phyloP scores from a whole-genome alignment of 2,797 vertebrate genomes.

The Acipenser oxyrinchus region DNA sequence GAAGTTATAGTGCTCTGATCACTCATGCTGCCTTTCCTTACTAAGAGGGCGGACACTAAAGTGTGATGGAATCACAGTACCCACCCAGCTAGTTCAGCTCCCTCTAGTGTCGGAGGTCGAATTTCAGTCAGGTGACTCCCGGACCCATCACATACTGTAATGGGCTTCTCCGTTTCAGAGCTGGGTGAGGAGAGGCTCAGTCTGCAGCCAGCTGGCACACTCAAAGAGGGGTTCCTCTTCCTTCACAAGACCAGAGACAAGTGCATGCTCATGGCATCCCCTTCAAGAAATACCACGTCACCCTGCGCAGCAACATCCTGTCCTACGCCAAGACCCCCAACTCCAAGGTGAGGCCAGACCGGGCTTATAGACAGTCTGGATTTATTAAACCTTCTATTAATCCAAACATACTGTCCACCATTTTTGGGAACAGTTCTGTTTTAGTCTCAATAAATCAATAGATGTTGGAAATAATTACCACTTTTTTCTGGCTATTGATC shows the following conservation, averaged over 20 bases:
- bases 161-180: conserved; percentile 34
- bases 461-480: not conserved
- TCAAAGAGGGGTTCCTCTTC: conserved; percentile 69
- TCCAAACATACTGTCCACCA: no score
- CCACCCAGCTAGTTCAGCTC: no score
- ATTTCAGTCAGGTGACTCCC: no score
- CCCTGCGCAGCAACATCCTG: conserved; percentile 59
- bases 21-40: no score
- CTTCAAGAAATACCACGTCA: conserved; percentile 69
- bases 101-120: no score
- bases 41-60: no score
- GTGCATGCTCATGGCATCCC: conserved; percentile 55
- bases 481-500: no score
- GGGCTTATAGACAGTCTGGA: no score
- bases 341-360: conserved; percentile 51
- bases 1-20: no score
- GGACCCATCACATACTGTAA: no score
- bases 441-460: not conserved
- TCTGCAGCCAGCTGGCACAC: conserved; percentile 44
- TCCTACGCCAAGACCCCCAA: conserved; percentile 58
- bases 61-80: no score
- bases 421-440: not conserved
- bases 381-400: no score
- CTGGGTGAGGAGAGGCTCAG: conserved; percentile 44
- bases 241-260: conserved; percentile 66